Evolutionary conservation across 2,113 vertebrate species (phyloP).

Genomic region (Gymnogyps californianus): DNA sequence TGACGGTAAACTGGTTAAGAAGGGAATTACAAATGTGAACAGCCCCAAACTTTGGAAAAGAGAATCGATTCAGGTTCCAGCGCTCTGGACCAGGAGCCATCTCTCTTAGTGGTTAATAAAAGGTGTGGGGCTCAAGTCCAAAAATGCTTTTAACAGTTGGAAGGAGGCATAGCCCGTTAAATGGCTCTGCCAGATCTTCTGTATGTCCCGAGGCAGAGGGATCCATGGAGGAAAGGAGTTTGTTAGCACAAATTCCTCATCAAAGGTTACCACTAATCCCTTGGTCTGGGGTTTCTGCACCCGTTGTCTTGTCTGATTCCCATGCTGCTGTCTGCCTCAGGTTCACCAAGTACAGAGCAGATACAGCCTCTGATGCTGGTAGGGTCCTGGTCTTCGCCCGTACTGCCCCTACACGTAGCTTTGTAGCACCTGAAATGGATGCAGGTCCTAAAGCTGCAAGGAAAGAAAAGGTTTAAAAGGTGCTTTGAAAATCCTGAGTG

Average conservation of each 20-base stretch:
- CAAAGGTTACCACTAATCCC: not conserved
- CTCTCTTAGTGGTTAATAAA: not conserved
- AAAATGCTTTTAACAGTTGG: conserved; percentile 26
- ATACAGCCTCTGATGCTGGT: not conserved
- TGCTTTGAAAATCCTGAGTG: not conserved
- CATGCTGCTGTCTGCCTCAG: not conserved
- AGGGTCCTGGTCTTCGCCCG: not conserved
- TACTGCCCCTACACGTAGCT: not conserved
- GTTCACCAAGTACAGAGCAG: not conserved
- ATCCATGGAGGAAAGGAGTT: not conserved
- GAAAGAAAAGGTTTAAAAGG: not conserved
- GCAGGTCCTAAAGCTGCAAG: not conserved
- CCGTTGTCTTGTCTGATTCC: not conserved
- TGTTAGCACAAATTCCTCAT: not conserved
- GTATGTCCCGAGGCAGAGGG: not conserved
- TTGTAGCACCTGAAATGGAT: not conserved
- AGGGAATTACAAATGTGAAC: not conserved
- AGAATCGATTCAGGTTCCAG: not conserved
- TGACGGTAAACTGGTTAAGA: not conserved
- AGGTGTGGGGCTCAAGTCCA: conserved; percentile 27
- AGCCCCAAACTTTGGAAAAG: not conserved
- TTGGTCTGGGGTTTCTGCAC: not conserved
- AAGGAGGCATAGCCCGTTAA: not conserved
- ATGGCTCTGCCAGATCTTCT: not conserved
- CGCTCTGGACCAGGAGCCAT: not conserved